A percentile compares a stretch with the other conserved stretches of the same genome.
Conservation (phyloP, 1,140 invertebrate genomes). For the Drosophila pallidifrons region DNA sequence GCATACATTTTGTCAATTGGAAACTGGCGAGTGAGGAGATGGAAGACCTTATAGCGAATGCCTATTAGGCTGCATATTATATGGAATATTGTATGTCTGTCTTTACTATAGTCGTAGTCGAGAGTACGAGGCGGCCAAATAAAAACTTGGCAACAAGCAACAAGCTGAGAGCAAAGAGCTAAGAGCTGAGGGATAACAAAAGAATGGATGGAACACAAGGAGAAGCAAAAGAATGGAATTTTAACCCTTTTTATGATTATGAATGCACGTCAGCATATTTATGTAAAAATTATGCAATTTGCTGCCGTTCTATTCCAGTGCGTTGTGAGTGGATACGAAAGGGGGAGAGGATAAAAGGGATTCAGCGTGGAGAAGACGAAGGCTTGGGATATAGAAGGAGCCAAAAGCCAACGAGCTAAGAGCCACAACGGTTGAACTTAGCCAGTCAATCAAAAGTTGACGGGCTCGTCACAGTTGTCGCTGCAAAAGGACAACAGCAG, state of each 20-base stretch:
- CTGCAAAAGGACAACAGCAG: conserved; percentile 60
- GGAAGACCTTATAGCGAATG: conserved; percentile 52
- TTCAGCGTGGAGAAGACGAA: background rate
- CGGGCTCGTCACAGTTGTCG: conserved; percentile 79
- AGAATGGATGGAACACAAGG: conserved; percentile 23
- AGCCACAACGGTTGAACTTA: conserved; percentile 73
- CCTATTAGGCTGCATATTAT: conserved; percentile 83
- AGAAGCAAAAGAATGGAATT: conserved; percentile 54
- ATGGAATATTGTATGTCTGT: conserved; percentile 24
- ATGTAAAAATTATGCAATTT: conserved; percentile 84
- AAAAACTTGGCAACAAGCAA: conserved; percentile 62
- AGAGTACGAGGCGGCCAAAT: conserved; percentile 65
- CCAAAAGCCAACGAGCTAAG: conserved; percentile 34
- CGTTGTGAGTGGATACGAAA: conserved; percentile 60
- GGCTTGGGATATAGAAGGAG: conserved; percentile 34
- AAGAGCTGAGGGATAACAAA: conserved; percentile 29
- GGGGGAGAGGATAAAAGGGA: conserved; percentile 13
- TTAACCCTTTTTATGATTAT: conserved; percentile 82
- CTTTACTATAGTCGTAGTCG: conserved; percentile 10
- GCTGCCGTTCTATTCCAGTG: conserved; percentile 66
- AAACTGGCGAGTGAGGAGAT: conserved; percentile 6
- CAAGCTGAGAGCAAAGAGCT: background rate
- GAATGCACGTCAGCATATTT: conserved; percentile 83
- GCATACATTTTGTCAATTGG: conserved; percentile 78
- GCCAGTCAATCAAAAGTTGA: conserved; percentile 81